These are phyloP conservation scores for Tursiops truncatus DNA, from an alignment of 2,113 vertebrate species.

Conservation along the genomic window DNA sequence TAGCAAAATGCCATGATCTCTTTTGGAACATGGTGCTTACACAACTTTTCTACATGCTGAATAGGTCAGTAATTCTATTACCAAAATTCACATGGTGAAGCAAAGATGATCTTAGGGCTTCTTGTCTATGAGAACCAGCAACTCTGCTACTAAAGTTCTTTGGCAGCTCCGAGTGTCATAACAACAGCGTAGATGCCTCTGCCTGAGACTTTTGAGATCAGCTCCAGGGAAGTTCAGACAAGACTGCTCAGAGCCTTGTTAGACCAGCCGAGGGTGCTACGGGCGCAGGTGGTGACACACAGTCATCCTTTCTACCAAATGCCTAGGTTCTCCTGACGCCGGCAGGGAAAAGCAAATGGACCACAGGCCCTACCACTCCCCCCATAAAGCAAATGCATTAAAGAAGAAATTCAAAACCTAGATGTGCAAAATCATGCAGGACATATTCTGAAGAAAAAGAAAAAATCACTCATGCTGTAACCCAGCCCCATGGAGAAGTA, in stretches of 20 bases:
- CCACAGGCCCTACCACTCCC: background rate
- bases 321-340: background rate
- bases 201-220: background rate
- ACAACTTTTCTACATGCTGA: background rate
- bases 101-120: background rate
- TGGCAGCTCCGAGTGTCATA: background rate
- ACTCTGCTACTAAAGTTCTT: background rate
- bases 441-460: background rate
- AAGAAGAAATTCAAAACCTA: background rate
- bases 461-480: background rate
- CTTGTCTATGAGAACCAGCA: background rate
- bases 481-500: background rate
- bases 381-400: background rate
- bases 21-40: background rate
- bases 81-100: constrained; percentile 10
- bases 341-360: background rate
- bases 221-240: background rate
- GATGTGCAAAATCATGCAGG: background rate
- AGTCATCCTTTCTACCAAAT: background rate
- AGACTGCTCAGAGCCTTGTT: background rate
- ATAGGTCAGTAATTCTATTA: background rate
- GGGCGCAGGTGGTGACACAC: too few relatives aligned
- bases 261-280: accelerated
- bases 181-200: background rate
- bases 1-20: background rate